A percentile compares a stretch with the other conserved stretches of the same genome.
These are phyloP conservation scores for Teleiodes luculella DNA, from an alignment of 2,888 invertebrate genomes.

Conservation along the genomic window DNA sequence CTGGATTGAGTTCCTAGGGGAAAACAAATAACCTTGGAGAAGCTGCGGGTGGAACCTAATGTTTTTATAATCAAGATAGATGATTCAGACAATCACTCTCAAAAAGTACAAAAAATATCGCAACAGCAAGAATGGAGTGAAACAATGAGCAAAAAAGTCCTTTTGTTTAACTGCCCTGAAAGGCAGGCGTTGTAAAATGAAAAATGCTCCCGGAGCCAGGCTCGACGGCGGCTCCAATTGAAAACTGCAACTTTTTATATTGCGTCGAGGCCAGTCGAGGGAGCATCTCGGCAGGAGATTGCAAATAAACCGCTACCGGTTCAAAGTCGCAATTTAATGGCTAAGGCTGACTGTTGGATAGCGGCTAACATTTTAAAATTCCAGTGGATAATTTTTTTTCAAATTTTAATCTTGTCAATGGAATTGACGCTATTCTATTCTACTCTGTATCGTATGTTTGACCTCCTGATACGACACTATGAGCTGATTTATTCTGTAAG, in stretches of 20 bases:
- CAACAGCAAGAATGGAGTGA: constrained; percentile 32
- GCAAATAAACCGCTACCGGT: constrained; percentile 41
- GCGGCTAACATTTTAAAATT: too few species aligned
- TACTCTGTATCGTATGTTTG: too few species aligned
- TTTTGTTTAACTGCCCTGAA: constrained; percentile 59
- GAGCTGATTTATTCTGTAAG: too few species aligned
- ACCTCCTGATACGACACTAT: too few species aligned
- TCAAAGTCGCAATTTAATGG: constrained; percentile 25
- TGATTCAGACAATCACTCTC: not conserved
- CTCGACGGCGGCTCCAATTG: constrained; percentile 53
- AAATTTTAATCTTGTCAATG: too few species aligned
- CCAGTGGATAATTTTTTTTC: too few species aligned
- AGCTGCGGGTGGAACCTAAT: constrained; percentile 11
- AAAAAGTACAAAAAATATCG: not conserved
- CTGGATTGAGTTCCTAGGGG: too few species aligned
- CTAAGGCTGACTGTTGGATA: constrained; percentile 2
- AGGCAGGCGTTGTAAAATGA: constrained; percentile 56
- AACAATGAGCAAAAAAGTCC: constrained; percentile 61
- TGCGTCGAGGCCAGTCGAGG: constrained; percentile 39
- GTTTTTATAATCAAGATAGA: not conserved
- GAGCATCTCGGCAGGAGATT: constrained; percentile 38
- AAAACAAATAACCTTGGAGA: too few species aligned
- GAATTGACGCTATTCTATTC: too few species aligned
- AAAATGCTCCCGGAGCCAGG: constrained; percentile 54
- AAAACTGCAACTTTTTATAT: constrained; percentile 68